phyloP scores from a whole-genome alignment of 35 echinoderm and acorn worm species.

The Anneissia japonica region DNA sequence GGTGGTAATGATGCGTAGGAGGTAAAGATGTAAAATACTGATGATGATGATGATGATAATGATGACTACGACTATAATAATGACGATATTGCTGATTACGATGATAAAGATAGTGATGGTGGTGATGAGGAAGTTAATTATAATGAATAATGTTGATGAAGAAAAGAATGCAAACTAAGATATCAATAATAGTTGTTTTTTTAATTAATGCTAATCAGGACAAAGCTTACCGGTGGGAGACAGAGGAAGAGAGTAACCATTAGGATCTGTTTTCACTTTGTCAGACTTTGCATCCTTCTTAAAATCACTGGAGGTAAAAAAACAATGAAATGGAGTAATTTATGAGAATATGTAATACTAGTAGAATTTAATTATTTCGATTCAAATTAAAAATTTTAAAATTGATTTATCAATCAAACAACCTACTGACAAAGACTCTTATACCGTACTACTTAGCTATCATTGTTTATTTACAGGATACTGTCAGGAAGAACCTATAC shows the following conservation, averaged over 20 bases:
- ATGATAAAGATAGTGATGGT: background rate
- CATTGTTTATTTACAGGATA: no score
- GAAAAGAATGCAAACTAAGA: background rate
- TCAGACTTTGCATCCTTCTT: background rate
- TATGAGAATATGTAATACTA: background rate
- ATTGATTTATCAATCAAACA: constrained; percentile 2
- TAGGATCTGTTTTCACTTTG: background rate
- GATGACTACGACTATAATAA: background rate
- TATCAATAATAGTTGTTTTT: background rate
- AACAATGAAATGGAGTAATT: background rate
- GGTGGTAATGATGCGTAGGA: background rate
- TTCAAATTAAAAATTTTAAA: background rate
- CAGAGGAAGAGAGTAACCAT: constrained; percentile 16
- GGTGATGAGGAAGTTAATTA: background rate
- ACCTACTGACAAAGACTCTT: background rate
- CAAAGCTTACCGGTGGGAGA: constrained; percentile 28
- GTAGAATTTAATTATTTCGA: constrained; percentile 3
- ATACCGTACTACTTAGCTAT: no score
- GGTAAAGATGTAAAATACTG: background rate
- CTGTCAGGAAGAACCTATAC: no score
- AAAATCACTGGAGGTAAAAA: background rate
- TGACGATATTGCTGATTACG: background rate
- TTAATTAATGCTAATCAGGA: background rate
- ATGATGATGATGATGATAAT: background rate
- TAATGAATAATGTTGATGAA: background rate